Evolutionary conservation across 2,888 invertebrate genomes (phyloP), one percentile per base, ranked within the genome.

Genomic region (Drosophila pullipes): DNA sequence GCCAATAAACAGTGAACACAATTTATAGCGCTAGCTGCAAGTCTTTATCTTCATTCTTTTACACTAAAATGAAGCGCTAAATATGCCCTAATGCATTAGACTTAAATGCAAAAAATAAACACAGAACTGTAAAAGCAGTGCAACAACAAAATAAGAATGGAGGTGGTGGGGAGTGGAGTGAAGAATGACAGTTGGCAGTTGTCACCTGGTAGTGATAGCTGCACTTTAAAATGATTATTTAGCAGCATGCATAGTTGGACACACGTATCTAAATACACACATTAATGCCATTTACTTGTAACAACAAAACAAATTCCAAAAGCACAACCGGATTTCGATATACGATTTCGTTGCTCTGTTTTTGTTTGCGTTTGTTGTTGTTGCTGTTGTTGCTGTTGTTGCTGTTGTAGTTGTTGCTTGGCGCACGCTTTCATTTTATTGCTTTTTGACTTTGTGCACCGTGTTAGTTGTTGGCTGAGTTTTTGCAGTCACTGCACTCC

Each of bases 271-370:
- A 74, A 69, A 57, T 74, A 50, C 57, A 61, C 25, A 69, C 69
- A 50, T 79, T 65, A 73, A 68, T 70, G 60, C 72, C 52, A 74
- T 74, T 67, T 67, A 59, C 80, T 63, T 65, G 68, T 66, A 71
- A 71, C 57, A 58, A 69, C 60, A 72, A 74, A 60, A 67, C 65
- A 74, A 72, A 72, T 65, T 72, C 62, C 62, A 76, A 81, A 79
- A 72, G 72, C 70, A 41, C 79, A 83, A 83, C 83, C 83, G 83
- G 83, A 83, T 83, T 83, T 81, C 57, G 77, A 70, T 75, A 69
- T 81, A 70, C 72, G 81, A 75, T 79, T 79, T 79, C 72, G 72
- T 79, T 75, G 57, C 60, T 39, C 49, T 69, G 65, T 63, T 71
- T 62, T 54, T 69, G 61, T 64, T 66, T 53, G 37, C 18, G 49